Conservation (phyloP, 2,888 invertebrate species). For the Tribolium freemani region DNA sequence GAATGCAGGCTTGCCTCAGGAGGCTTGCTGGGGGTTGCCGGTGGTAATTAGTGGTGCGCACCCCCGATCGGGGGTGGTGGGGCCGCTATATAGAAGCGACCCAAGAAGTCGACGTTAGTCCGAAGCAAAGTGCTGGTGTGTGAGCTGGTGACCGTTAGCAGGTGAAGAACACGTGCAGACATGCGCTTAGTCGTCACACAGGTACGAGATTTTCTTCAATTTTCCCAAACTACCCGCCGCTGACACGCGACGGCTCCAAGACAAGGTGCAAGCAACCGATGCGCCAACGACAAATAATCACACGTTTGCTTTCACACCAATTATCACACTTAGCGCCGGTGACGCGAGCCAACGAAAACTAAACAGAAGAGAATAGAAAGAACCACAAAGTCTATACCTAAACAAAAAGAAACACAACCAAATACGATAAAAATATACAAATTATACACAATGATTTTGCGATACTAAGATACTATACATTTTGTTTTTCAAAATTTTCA, state of each 20-base stretch:
- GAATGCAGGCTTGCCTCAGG: slow-evolving; percentile 24
- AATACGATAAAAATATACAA: too few species aligned
- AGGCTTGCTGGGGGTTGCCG: slow-evolving; percentile 18
- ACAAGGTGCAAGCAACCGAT: neutral
- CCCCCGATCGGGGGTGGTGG: slow-evolving; percentile 58
- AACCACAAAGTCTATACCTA: neutral
- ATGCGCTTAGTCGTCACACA: slow-evolving; percentile 59
- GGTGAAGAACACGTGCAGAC: slow-evolving; percentile 56
- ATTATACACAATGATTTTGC: too few species aligned
- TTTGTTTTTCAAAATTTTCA: too few species aligned
- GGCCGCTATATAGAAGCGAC: slow-evolving; percentile 59
- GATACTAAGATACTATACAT: too few species aligned
- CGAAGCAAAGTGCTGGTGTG: slow-evolving; percentile 56
- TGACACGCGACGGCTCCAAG: neutral
- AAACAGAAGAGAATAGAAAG: neutral
- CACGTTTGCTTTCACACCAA: slow-evolving; percentile 9
- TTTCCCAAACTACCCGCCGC: neutral
- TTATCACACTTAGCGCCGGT: neutral
- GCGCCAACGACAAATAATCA: slow-evolving; percentile 9
- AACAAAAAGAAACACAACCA: too few species aligned
- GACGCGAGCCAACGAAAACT: neutral
- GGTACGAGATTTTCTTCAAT: slow-evolving; percentile 52
- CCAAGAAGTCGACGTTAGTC: slow-evolving; percentile 57
- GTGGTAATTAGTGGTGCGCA: slow-evolving; percentile 57
- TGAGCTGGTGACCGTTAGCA: slow-evolving; percentile 54